Percentiles rank a stretch among this genome's conserved stretches.
These are phyloP conservation scores for Pipra filicauda DNA, from an alignment of 2,113 vertebrate species.

Conservation along the genomic window DNA sequence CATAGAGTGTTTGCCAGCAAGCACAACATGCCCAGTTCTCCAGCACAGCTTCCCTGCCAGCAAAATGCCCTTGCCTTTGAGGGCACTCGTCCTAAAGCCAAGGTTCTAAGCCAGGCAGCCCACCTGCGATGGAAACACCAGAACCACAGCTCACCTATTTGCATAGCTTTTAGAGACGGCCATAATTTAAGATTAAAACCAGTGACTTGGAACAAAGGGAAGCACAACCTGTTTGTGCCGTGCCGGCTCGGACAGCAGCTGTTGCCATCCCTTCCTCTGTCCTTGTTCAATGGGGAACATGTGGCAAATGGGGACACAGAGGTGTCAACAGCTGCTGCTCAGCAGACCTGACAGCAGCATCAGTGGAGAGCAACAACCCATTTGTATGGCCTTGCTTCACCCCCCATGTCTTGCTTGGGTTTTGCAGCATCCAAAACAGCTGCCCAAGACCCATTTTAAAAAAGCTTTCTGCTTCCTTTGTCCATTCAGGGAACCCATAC, in stretches of 20 bases:
- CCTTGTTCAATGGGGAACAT: accelerated
- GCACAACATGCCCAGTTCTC: accelerated
- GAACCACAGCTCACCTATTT: accelerated
- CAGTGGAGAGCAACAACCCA: background rate
- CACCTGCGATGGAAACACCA: accelerated
- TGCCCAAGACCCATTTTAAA: background rate
- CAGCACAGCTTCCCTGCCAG: background rate
- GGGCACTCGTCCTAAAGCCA: background rate
- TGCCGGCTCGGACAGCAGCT: accelerated
- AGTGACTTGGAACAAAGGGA: background rate
- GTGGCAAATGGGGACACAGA: accelerated
- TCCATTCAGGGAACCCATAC: background rate
- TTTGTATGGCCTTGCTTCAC: background rate
- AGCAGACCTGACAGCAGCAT: background rate
- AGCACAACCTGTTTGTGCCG: accelerated
- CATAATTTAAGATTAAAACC: accelerated
- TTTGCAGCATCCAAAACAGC: background rate
- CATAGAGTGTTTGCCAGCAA: background rate
- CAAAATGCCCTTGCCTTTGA: background rate
- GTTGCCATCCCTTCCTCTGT: background rate
- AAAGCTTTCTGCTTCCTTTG: background rate
- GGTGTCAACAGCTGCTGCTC: background rate
- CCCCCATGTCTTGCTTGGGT: accelerated
- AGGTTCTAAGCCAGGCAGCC: accelerated
- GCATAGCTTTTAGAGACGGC: background rate